Percentiles rank a stretch among this genome's conserved stretches.
Evolutionary conservation across 2,888 invertebrate species (phyloP).

Genomic region (Gisinianus flammeolus): DNA sequence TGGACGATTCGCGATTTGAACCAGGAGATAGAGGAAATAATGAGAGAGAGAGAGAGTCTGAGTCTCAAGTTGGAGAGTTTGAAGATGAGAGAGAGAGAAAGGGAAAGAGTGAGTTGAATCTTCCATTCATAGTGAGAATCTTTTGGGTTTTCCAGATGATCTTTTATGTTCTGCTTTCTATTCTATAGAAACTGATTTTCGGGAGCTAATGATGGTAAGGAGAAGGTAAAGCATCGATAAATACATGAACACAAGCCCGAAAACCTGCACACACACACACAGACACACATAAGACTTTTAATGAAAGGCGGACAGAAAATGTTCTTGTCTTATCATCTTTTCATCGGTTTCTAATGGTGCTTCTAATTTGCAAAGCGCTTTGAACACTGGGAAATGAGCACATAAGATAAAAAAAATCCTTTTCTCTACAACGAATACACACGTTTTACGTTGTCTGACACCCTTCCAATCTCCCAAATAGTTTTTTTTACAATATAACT

Average conservation of each 20-base stretch:
- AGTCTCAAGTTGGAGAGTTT: not conserved
- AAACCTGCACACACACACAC: too few relatives aligned
- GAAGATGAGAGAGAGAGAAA: not conserved
- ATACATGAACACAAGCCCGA: too few relatives aligned
- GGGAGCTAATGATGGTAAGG: not conserved
- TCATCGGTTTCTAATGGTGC: conserved; percentile 49
- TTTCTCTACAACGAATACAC: not conserved
- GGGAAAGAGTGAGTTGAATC: not conserved
- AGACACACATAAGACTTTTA: too few relatives aligned
- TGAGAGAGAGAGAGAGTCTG: not conserved
- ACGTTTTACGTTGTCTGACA: not conserved
- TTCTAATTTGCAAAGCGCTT: conserved; percentile 54
- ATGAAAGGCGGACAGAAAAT: not conserved
- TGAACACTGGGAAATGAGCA: conserved; percentile 20
- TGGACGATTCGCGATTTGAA: not conserved
- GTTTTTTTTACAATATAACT: not conserved
- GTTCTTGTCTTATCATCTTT: conserved; percentile 38
- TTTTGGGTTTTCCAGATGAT: not conserved
- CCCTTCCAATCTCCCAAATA: not conserved
- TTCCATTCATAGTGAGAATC: not conserved
- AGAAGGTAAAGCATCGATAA: too few relatives aligned
- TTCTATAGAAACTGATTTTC: not conserved
- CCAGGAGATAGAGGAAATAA: not conserved
- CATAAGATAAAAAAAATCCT: not conserved
- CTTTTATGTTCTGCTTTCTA: not conserved